Conservation (phyloP, 2,797 vertebrate species). For the Gymnoscopelus braueri region DNA sequence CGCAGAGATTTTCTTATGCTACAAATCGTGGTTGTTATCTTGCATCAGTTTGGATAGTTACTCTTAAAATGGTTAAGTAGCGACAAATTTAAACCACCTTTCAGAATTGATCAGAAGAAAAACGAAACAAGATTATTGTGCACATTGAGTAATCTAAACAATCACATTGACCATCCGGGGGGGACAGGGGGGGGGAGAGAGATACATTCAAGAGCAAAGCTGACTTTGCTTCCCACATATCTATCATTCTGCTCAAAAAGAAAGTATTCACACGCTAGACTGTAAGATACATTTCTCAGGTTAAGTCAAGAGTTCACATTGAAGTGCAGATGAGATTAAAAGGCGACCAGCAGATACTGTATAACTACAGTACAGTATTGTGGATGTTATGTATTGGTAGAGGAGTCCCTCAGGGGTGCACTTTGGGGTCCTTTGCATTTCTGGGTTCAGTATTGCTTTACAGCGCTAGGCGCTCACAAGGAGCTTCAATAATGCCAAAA, state of each 20-base stretch:
- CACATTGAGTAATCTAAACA: slow-evolving; percentile 23
- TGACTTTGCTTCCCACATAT: slow-evolving; percentile 36
- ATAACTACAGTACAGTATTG: slow-evolving; percentile 43
- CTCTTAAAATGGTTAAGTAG: slow-evolving; percentile 51
- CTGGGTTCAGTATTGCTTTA: slow-evolving; percentile 62
- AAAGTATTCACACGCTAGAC: slow-evolving; percentile 47
- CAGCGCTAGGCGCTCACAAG: slow-evolving; percentile 14
- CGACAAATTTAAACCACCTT: slow-evolving; percentile 16
- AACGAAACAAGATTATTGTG: slow-evolving; percentile 41
- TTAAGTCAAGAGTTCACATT: slow-evolving; percentile 49
- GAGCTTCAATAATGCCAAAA: slow-evolving; percentile 2
- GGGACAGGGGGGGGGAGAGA: slow-evolving; percentile 22
- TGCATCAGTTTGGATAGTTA: slow-evolving; percentile 22
- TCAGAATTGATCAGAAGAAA: slow-evolving; percentile 21
- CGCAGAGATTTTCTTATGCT: slow-evolving; percentile 63
- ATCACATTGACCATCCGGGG: slow-evolving; percentile 49
- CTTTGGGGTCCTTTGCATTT: neutral
- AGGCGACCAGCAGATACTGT: slow-evolving; percentile 54
- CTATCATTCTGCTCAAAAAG: slow-evolving; percentile 37
- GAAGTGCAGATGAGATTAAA: slow-evolving; percentile 54
- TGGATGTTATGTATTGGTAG: slow-evolving; percentile 51
- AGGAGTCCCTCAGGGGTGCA: slow-evolving; percentile 7
- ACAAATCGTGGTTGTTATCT: slow-evolving; percentile 24
- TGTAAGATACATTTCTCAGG: slow-evolving; percentile 47
- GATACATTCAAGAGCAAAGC: slow-evolving; percentile 71